Conservation (phyloP, 2,113 vertebrate species). For the Callaeas wilsoni region DNA sequence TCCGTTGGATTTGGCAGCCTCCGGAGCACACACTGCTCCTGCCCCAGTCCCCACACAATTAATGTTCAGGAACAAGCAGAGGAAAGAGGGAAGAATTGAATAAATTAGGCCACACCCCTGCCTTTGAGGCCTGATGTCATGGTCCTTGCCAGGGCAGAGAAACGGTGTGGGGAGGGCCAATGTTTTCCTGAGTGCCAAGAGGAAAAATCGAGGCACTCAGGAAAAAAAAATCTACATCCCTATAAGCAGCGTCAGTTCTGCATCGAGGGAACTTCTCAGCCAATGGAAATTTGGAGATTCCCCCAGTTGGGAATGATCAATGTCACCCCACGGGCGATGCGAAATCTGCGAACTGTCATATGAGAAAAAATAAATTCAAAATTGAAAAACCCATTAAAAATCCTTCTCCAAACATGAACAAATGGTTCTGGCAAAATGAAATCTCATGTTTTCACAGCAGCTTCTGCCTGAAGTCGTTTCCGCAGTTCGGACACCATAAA, state of each 20-base stretch:
- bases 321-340: rapidly evolving
- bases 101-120: conserved; percentile 31
- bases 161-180: neutral
- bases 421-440: neutral
- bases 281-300: neutral
- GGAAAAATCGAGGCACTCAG: neutral
- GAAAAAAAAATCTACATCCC: neutral
- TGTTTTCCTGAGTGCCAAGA: neutral
- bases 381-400: neutral
- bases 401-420: rapidly evolving
- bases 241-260: neutral
- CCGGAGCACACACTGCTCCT: conserved; percentile 32
- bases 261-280: neutral
- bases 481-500: neutral
- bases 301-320: neutral
- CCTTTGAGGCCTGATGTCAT: neutral
- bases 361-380: neutral
- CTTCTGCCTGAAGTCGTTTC: neutral
- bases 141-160: neutral
- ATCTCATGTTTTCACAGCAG: neutral
- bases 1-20: conserved; percentile 36
- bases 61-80: neutral
- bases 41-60: conserved; percentile 37
- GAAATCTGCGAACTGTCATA: neutral
- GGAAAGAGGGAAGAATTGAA: neutral